phyloP scores from a whole-genome alignment of 2,113 vertebrate species.

The Callopanchax toddi region DNA sequence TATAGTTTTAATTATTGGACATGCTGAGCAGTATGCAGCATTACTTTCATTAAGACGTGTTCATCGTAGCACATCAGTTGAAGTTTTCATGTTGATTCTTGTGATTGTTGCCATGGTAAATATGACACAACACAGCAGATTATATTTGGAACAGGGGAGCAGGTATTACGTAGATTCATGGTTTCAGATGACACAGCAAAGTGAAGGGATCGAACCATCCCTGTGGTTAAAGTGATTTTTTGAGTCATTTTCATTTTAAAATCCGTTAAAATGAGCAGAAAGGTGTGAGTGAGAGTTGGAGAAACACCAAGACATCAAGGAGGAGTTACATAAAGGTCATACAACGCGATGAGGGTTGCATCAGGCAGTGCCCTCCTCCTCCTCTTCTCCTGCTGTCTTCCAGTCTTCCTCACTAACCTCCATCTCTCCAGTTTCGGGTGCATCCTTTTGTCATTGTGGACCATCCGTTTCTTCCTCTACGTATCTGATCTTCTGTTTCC shows the following conservation, averaged over 20 bases:
- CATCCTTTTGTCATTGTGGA: constrained; percentile 62
- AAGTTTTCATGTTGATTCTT: no score
- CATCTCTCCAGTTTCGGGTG: constrained; percentile 65
- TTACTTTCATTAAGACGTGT: no score
- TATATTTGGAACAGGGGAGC: no score
- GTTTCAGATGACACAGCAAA: no score
- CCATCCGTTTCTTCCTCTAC: constrained; percentile 43
- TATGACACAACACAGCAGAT: neutral
- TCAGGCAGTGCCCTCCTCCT: constrained; percentile 30
- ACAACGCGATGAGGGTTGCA: constrained; percentile 48
- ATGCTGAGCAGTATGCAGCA: no score
- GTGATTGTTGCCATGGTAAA: neutral
- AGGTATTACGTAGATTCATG: no score
- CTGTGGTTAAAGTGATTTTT: no score
- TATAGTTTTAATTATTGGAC: no score
- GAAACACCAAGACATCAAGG: constrained; percentile 19
- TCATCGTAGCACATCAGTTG: no score
- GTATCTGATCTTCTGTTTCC: constrained; percentile 59
- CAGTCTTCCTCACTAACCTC: constrained; percentile 49
- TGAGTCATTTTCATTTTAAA: no score
- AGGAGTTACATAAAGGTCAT: constrained; percentile 68
- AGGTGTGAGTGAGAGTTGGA: constrained; percentile 38
- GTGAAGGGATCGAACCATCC: no score
- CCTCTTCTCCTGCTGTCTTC: constrained; percentile 46
- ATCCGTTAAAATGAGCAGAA: no score